Evolutionary conservation across 1,140 invertebrate species (phyloP), one percentile per base, ranked within the genome.

Genomic region (Drosophila oshimai): DNA sequence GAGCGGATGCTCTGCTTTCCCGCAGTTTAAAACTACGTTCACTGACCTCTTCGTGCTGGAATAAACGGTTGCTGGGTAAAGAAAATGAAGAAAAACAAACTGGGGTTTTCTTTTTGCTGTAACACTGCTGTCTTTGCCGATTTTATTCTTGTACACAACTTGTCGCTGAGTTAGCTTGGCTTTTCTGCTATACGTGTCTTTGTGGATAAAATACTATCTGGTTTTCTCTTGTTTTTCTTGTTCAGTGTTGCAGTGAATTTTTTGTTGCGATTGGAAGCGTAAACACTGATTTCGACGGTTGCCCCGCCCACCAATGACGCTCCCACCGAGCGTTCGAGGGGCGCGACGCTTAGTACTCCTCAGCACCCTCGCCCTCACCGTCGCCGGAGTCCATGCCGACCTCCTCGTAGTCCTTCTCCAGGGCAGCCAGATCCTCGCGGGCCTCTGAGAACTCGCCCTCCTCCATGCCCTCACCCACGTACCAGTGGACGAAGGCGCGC

Each of bases 371-470:
- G 20, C 93, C 94, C 90, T 95, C 94, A 5, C 93, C 95, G 80
- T 95, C 95, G 15, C 94, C 93, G 13, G 94, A 95, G 92, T 96
- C 94, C 92, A 95, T 93, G 72, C 95, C 94, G 79, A 96, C 95
- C 90, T 96, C 95, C 91, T 96, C 95, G 90, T 97, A 96, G 91
- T 97, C 96, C 91, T 96, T 96, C 92, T 97, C 95, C 4, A 96
- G 92, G 10, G 95, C 95, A 36, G 96, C 95, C 81, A 97, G 92
- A 93, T 97, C 96, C 91, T 97, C 96, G 77, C 96, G 93, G 39
- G 96, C 96, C 91, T 97, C 96, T 2, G 94, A 95, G 92, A 97
- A 97, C 91, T 96, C 96, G 36, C 95, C 95, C 91, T 96, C 95
- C 90, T 97, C 95, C 95, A 96, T 96, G 89, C 96, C 95, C 92